Evolutionary conservation across 1,140 invertebrate species (phyloP), one percentile per base, ranked within the genome.

Genomic region (Drosophila cardini): DNA sequence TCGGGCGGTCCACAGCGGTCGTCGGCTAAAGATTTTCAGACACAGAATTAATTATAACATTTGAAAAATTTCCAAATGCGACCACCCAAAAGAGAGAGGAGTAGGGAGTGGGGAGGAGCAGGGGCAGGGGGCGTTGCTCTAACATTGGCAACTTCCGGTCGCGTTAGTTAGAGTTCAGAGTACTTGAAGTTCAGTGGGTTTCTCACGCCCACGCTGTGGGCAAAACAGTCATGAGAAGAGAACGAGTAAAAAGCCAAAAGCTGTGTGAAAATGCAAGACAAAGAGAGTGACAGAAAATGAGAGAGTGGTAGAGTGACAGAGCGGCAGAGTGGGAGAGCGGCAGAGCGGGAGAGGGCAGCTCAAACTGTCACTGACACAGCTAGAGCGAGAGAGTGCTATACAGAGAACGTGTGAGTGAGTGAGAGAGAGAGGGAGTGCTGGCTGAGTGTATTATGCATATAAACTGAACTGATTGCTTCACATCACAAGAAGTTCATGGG

Each of bases 121-220:
- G 30, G 21, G 3, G 8, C 9, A 2, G 38, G 26, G 11, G 18
- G 38, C 6, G 11, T 11, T 2, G 46, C 18, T 38, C 65, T 68
- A 52, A 78, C 58, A 78, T 83, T 83, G 68, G 36, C 62, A 38
- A 87, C 83, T 82, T 86, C 82, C 82, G 80, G 55, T 36, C 63
- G 43, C 50, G 13, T 69, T 85, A 75, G 75, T 78, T 38, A 45
- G 50, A 13, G 21, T 11, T n/a, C 38, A 56, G 15, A 11, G 52
- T 16, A 86, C 71, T 82, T 78, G 75, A 86, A 76, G 71, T 78
- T 68, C 70, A 84, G 76, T 63, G 80, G 56, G 61, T 70, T 87
- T 85, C 82, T 87, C 82, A 86, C 82, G 86, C 82, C 82, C 82
- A 86, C 82, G 82, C 83, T 83, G 43, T 11, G 61, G 30, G 10